phyloP scores from a whole-genome alignment of 2,797 vertebrate genomes.

The Lacerta bilineata region DNA sequence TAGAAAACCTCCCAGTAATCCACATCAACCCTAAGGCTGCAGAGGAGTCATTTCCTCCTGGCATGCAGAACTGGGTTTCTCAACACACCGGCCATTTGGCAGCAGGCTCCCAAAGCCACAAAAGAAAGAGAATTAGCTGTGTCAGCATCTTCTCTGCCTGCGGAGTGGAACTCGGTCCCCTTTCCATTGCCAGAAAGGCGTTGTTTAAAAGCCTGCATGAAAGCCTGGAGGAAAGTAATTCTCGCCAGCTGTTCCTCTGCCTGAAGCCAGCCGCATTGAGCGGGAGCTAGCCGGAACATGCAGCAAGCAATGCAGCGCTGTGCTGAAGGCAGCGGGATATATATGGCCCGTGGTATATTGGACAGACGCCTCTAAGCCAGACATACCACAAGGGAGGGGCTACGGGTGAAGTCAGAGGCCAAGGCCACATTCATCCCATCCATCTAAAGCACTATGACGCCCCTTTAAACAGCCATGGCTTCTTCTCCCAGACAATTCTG shows the following conservation, averaged over 20 bases:
- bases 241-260: conserved; percentile 70
- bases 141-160: conserved; percentile 78
- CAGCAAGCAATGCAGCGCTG: background rate
- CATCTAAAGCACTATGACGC: no score
- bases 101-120: conserved; percentile 55
- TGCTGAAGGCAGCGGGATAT: conserved; percentile 27
- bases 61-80: conserved; percentile 58
- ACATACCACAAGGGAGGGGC: background rate
- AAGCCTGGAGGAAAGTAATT: conserved; percentile 71
- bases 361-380: background rate
- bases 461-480: no score
- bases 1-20: conserved; percentile 64
- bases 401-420: background rate
- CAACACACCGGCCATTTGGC: conserved; percentile 73
- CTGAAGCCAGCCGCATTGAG: conserved; percentile 28
- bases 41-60: conserved; percentile 69
- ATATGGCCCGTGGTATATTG: background rate
- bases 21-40: conserved; percentile 48
- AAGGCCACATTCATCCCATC: background rate
- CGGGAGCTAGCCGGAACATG: conserved; percentile 17
- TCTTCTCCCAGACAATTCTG: no score
- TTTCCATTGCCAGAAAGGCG: conserved; percentile 72
- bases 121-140: conserved; percentile 73
- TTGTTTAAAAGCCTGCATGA: conserved; percentile 69
- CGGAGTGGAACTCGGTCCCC: conserved; percentile 63